Percentiles rank a stretch among this genome's conserved stretches.
phyloP scores from a whole-genome alignment of 2,888 invertebrate species.

The Pharmacophagus antenor region DNA sequence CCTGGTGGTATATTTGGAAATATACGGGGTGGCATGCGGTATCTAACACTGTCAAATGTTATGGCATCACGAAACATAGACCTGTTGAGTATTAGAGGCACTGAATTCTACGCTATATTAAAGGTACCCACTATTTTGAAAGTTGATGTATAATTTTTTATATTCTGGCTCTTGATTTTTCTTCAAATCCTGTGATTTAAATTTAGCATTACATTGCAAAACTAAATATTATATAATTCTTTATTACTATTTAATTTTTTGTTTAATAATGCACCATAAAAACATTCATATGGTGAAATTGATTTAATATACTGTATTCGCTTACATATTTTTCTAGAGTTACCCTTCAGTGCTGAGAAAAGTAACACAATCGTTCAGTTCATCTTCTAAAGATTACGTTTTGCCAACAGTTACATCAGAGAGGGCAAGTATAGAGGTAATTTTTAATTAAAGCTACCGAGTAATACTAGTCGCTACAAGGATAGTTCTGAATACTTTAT shows the following conservation, averaged over 20 bases:
- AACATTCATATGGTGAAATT: not conserved
- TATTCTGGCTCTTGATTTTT: too few species aligned
- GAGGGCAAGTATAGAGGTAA: slow-evolving; percentile 51
- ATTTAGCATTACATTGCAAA: too few species aligned
- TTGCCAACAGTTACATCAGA: slow-evolving; percentile 62
- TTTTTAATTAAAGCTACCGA: too few species aligned
- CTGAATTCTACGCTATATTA: slow-evolving; percentile 68
- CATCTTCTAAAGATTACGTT: slow-evolving; percentile 70
- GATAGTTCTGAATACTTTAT: too few species aligned
- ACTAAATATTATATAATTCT: too few species aligned
- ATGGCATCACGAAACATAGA: slow-evolving; percentile 75
- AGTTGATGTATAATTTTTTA: not conserved
- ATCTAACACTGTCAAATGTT: slow-evolving; percentile 67
- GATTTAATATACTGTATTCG: not conserved
- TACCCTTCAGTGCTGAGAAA: slow-evolving; percentile 70
- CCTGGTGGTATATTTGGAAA: slow-evolving; percentile 77
- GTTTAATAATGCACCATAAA: too few species aligned
- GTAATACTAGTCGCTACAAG: too few species aligned
- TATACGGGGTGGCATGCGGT: slow-evolving; percentile 63
- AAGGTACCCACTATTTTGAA: slow-evolving; percentile 51
- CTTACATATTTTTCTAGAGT: slow-evolving; percentile 48
- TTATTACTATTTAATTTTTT: too few species aligned
- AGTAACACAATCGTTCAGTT: slow-evolving; percentile 60
- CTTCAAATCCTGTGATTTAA: too few species aligned
- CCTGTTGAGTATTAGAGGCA: slow-evolving; percentile 65